A percentile compares a stretch with the other conserved stretches of the same genome.
These are phyloP conservation scores for Cyanistes caeruleus DNA, from an alignment of 2,113 vertebrate genomes.

Conservation along the genomic window DNA sequence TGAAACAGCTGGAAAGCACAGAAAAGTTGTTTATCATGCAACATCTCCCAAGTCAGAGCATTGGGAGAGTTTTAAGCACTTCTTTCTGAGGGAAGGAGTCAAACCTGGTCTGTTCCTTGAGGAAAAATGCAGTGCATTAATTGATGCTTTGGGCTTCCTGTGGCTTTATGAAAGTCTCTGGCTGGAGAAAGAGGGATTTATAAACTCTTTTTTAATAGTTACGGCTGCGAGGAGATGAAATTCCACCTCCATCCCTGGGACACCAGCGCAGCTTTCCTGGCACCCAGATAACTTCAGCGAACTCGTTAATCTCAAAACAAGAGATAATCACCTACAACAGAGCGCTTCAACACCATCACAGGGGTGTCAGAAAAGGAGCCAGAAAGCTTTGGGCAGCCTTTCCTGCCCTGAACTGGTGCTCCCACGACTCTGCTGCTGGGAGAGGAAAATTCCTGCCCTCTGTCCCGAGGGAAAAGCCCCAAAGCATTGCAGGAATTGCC, in stretches of 20 bases:
- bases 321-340: not conserved
- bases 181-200: not conserved
- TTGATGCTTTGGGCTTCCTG: not conserved
- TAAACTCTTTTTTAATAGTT: not conserved
- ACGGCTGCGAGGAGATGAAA: not conserved
- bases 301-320: not conserved
- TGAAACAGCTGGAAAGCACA: not conserved
- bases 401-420: not conserved
- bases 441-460: not conserved
- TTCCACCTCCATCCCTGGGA: not conserved
- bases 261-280: not conserved
- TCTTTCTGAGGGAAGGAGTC: not conserved
- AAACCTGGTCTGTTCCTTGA: not conserved
- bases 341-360: not conserved
- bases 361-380: not conserved
- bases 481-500: not conserved
- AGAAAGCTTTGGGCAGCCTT: not conserved
- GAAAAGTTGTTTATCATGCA: not conserved
- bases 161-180: not conserved
- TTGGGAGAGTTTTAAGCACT: not conserved
- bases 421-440: not conserved
- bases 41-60: not conserved
- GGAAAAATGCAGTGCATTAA: not conserved
- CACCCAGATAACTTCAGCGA: not conserved
- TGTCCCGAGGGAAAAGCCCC: fast-evolving